These are phyloP conservation scores for Metopia argyrocephala DNA, from an alignment of 2,888 invertebrate species.

Conservation along the genomic window DNA sequence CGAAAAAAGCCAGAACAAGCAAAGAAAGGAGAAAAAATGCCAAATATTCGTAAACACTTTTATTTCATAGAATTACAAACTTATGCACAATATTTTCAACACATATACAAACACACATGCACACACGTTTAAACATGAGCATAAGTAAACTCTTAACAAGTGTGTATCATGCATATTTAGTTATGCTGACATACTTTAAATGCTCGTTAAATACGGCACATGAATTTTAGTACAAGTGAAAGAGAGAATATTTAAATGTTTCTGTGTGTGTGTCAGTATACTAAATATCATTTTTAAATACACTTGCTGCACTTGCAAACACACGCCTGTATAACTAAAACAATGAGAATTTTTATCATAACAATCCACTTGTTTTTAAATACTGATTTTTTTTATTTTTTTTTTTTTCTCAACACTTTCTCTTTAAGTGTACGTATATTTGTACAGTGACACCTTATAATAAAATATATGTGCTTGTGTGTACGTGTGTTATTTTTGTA, in stretches of 20 bases:
- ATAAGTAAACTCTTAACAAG: too few relatives aligned
- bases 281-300: background rate
- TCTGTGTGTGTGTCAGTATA: background rate
- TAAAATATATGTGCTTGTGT: background rate
- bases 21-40: background rate
- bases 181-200: slow-evolving; percentile 62
- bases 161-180: slow-evolving; percentile 34
- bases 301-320: background rate
- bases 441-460: background rate
- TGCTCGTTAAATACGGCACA: slow-evolving; percentile 57
- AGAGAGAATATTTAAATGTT: background rate
- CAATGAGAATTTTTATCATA: slow-evolving; percentile 56
- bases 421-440: background rate
- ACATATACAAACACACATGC: slow-evolving; percentile 2
- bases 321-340: slow-evolving; percentile 16
- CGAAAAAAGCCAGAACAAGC: background rate
- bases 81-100: too few relatives aligned
- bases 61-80: background rate
- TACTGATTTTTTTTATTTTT: background rate
- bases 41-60: slow-evolving; percentile 59
- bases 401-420: slow-evolving; percentile 2
- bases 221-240: background rate
- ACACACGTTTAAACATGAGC: slow-evolving; percentile 6
- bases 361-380: slow-evolving; percentile 54
- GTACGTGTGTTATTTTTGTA: slow-evolving; percentile 40